Evolutionary conservation across 2,797 vertebrate genomes (phyloP).

Genomic region (Xenentodon cancila): DNA sequence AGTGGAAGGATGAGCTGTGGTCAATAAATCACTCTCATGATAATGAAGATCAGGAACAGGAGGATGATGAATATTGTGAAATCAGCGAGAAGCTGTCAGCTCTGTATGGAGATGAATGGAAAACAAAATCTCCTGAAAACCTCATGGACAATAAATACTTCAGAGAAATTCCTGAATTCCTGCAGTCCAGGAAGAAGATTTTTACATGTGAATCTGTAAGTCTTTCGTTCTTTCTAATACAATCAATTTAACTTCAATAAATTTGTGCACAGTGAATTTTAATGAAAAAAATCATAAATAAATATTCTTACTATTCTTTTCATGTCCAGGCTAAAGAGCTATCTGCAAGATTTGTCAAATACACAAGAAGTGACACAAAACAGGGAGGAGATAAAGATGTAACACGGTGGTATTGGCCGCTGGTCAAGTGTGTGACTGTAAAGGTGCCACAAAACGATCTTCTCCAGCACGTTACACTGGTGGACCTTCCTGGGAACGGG

Average conservation of each 20-base stretch:
- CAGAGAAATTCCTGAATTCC: slow-evolving; percentile 42
- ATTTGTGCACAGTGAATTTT: too few species aligned
- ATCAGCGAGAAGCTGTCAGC: slow-evolving; percentile 37
- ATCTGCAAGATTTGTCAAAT: slow-evolving; percentile 5
- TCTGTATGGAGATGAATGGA: slow-evolving; percentile 51
- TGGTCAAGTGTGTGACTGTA: slow-evolving; percentile 70
- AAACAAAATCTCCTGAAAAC: not conserved
- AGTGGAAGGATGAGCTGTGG: slow-evolving; percentile 50
- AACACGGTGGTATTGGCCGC: slow-evolving; percentile 58
- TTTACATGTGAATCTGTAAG: slow-evolving; percentile 20
- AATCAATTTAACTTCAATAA: too few species aligned
- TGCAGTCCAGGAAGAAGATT: not conserved
- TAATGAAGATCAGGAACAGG: not conserved
- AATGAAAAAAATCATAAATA: too few species aligned
- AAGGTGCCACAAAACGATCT: slow-evolving; percentile 48
- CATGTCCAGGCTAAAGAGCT: too few species aligned
- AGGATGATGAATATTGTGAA: slow-evolving; percentile 3
- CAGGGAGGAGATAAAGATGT: fast-evolving
- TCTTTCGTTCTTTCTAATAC: too few species aligned
- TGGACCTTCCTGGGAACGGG: slow-evolving; percentile 74
- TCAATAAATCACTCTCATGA: not conserved
- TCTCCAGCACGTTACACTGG: slow-evolving; percentile 60
- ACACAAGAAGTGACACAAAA: slow-evolving; percentile 25
- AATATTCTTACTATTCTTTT: too few species aligned
- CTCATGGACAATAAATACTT: slow-evolving; percentile 28